Evolutionary conservation across 1,140 invertebrate genomes (phyloP).

Genomic region (Bombus polaris): DNA sequence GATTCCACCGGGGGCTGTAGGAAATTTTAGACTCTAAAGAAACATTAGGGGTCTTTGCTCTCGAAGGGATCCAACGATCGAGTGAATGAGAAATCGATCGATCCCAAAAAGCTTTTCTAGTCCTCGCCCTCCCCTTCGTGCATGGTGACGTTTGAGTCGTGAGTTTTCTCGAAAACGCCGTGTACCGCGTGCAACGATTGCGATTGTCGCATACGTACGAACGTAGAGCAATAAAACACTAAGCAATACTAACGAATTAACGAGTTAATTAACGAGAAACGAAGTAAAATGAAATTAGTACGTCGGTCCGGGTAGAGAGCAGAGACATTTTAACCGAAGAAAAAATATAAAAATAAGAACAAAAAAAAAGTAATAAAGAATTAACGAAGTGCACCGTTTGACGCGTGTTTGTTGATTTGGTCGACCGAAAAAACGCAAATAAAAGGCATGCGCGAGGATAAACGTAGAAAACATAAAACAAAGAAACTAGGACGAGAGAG

Average conservation of each 20-base stretch:
- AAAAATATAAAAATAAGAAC: background rate
- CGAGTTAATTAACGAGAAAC: slow-evolving; percentile 26
- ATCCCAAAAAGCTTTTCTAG: background rate
- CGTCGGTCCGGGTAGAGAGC: slow-evolving; percentile 26
- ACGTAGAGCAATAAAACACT: slow-evolving; percentile 66
- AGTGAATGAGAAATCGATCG: background rate
- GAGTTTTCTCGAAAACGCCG: background rate
- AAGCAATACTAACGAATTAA: slow-evolving; percentile 60
- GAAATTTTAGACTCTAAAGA: background rate
- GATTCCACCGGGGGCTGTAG: background rate
- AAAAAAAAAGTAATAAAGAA: background rate
- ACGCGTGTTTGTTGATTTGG: slow-evolving; percentile 21
- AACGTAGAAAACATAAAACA: background rate
- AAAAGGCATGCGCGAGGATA: background rate
- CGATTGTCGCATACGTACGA: slow-evolving; percentile 11
- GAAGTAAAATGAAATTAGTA: background rate
- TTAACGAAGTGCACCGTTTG: slow-evolving; percentile 27
- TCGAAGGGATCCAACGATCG: background rate
- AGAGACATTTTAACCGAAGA: background rate
- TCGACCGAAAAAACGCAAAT: background rate
- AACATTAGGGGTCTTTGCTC: background rate
- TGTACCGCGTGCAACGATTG: background rate
- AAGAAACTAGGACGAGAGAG: background rate
- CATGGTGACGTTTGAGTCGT: slow-evolving; percentile 2
- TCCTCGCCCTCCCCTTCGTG: background rate